These are phyloP conservation scores for Pristionchus entomophagus DNA, from an alignment of 2,888 invertebrate species.

Conservation along the genomic window DNA sequence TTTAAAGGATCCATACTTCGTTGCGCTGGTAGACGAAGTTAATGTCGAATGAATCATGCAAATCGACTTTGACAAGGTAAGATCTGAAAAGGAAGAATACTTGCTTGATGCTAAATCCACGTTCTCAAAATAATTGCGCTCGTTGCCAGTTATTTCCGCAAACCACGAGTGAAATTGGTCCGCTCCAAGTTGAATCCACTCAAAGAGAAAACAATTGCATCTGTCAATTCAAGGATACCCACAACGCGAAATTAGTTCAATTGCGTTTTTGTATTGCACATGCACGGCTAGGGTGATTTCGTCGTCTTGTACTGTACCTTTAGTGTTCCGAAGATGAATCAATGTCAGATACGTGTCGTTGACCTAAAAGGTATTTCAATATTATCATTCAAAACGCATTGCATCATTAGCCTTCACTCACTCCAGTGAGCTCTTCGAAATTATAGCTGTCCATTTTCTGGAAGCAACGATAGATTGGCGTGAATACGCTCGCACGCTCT, in stretches of 20 bases:
- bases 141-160: not conserved
- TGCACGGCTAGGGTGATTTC: not conserved
- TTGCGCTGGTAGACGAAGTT: not conserved
- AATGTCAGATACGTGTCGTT: not conserved
- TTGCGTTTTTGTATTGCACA: not conserved
- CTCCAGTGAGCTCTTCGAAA: not conserved
- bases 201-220: not conserved
- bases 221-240: not conserved
- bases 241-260: not conserved
- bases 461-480: not conserved
- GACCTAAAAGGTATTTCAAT: not conserved
- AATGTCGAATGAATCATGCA: not conserved
- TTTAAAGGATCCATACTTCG: no score
- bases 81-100: not conserved
- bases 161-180: not conserved
- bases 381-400: not conserved
- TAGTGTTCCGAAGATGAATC: not conserved
- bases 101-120: not conserved
- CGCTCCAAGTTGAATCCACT: not conserved
- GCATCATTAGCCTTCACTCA: not conserved
- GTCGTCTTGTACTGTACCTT: not conserved
- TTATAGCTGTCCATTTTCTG: conserved; percentile 7
- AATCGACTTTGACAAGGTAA: not conserved
- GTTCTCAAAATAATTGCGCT: not conserved
- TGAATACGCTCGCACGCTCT: not conserved